A percentile compares a stretch with the other conserved stretches of the same genome.
phyloP scores from a whole-genome alignment of 2,113 vertebrate genomes.

The Colossoma macropomum region DNA sequence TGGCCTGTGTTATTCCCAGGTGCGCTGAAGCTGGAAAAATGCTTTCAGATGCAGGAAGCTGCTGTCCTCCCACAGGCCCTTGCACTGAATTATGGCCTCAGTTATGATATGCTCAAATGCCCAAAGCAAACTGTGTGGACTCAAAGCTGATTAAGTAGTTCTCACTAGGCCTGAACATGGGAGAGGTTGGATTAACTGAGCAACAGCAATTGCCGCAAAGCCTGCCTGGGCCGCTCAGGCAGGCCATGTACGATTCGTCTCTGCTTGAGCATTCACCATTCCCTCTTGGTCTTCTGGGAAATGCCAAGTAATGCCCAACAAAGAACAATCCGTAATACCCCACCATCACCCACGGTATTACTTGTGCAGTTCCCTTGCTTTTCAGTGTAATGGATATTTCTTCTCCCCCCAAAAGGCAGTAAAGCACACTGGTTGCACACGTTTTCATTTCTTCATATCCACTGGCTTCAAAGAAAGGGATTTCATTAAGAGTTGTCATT shows the following conservation, averaged over 20 bases:
- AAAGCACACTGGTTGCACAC: background rate
- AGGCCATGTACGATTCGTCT: background rate
- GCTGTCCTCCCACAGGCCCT: background rate
- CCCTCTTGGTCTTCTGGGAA: conserved; percentile 11
- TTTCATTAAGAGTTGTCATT: conserved; percentile 12
- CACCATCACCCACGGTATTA: background rate
- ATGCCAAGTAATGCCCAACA: background rate
- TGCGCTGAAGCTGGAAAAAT: conserved; percentile 26
- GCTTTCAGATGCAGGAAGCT: conserved; percentile 37
- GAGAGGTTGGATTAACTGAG: background rate
- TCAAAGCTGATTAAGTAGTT: conserved; percentile 8
- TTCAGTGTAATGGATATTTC: background rate
- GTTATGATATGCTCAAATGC: conserved; percentile 35
- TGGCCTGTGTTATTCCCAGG: conserved; percentile 20
- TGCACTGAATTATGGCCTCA: conserved; percentile 17
- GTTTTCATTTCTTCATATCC: background rate
- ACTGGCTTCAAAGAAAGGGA: background rate
- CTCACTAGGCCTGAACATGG: background rate
- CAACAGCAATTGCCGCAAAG: background rate
- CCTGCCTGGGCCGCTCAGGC: background rate
- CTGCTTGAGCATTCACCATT: background rate
- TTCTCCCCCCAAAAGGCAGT: background rate
- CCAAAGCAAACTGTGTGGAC: conserved; percentile 15
- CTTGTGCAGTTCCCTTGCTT: background rate
- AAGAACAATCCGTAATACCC: background rate